Conservation (phyloP, 2,797 vertebrate genomes). For the Lemur catta region DNA sequence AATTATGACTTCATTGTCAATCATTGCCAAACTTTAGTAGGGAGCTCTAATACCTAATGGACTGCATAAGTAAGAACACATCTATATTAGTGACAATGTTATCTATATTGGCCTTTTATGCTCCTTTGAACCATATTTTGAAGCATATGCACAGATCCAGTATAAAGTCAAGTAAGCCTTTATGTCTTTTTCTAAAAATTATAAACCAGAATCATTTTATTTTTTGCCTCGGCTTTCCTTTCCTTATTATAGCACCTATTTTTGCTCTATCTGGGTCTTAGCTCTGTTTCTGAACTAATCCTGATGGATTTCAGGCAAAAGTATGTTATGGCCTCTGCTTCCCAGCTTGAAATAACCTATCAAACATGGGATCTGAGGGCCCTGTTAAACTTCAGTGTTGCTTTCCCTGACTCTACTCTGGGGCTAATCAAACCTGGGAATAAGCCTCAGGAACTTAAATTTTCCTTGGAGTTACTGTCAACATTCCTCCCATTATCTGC, state of each 20-base stretch:
- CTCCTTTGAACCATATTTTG: neutral
- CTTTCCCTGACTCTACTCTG: neutral
- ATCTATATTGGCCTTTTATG: neutral
- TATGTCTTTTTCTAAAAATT: neutral
- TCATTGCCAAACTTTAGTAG: neutral
- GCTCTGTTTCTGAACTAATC: neutral
- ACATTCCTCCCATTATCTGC: neutral
- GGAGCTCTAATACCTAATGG: neutral
- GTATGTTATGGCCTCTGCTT: neutral
- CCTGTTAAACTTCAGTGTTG: neutral
- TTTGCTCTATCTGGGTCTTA: neutral
- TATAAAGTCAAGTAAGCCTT: neutral
- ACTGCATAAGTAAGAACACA: neutral
- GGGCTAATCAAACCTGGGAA: neutral
- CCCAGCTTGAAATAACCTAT: neutral
- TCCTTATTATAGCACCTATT: neutral
- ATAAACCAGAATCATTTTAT: neutral
- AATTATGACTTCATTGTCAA: neutral
- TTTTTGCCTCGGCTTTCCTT: neutral
- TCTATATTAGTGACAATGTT: neutral
- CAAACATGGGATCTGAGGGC: neutral
- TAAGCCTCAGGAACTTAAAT: neutral
- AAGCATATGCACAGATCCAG: neutral
- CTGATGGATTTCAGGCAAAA: neutral
- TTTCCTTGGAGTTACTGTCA: neutral